Conservation (phyloP, 2,888 invertebrate genomes). For the Adelphocoris suturalis region DNA sequence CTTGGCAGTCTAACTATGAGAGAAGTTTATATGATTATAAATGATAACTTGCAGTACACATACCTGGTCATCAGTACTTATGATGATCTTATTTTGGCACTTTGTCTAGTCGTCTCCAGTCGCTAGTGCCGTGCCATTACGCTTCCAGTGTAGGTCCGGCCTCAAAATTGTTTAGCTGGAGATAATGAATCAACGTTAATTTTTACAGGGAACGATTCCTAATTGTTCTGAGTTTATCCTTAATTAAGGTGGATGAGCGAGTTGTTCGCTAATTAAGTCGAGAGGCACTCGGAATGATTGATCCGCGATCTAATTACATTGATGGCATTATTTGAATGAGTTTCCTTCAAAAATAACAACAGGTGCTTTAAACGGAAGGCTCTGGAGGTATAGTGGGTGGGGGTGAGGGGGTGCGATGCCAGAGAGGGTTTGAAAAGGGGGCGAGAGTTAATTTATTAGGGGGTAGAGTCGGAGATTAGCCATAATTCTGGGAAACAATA, state of each 20-base stretch:
- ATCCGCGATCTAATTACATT: slow-evolving; percentile 58
- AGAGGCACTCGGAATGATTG: slow-evolving; percentile 58
- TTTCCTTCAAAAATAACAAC: slow-evolving; percentile 57
- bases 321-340: slow-evolving; percentile 54
- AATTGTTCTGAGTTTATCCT: background rate
- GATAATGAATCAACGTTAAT: too few relatives aligned
- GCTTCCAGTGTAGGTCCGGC: too few relatives aligned
- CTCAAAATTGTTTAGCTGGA: too few relatives aligned
- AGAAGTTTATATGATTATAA: too few relatives aligned
- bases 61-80: too few relatives aligned
- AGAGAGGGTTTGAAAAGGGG: background rate
- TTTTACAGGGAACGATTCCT: too few relatives aligned
- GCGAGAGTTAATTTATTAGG: slow-evolving; percentile 63
- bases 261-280: slow-evolving; percentile 35
- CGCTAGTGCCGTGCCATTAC: too few relatives aligned
- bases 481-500: slow-evolving; percentile 73
- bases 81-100: too few relatives aligned
- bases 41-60: too few relatives aligned
- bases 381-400: too few relatives aligned
- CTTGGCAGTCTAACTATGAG: too few relatives aligned
- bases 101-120: too few relatives aligned
- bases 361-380: slow-evolving; percentile 51
- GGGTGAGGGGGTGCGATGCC: background rate
- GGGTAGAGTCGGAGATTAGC: slow-evolving; percentile 68
- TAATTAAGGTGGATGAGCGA: background rate